Conservation (phyloP, 2,113 vertebrate genomes). For the Lamprotornis superbus region DNA sequence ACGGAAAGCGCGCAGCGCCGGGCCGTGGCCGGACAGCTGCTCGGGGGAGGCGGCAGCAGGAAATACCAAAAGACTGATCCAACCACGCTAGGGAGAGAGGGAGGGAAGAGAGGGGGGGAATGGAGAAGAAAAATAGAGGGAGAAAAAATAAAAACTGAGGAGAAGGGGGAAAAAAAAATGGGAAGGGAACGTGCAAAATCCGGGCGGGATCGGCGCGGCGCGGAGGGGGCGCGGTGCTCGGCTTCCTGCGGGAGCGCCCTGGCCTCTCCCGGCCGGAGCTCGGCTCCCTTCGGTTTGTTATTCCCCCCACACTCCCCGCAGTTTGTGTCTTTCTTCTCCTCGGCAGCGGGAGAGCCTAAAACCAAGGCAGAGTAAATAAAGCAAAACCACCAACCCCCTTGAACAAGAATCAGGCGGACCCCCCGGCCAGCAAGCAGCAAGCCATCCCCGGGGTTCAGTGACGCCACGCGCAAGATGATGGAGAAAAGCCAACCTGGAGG, state of each 20-base stretch:
- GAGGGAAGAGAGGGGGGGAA: neutral
- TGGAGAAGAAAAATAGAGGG: neutral
- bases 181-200: constrained; percentile 24
- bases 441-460: neutral
- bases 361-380: neutral
- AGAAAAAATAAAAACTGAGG: neutral
- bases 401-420: neutral
- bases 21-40: constrained; percentile 47
- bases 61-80: constrained; percentile 67
- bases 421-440: neutral
- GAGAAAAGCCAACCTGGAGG: neutral
- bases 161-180: neutral
- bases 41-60: constrained; percentile 50
- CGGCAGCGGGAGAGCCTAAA: neutral
- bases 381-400: neutral
- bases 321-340: neutral
- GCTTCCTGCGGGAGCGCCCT: neutral
- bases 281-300: neutral
- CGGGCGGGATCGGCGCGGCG: constrained; percentile 18
- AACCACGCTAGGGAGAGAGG: constrained; percentile 39
- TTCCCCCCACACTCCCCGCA: neutral
- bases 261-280: neutral
- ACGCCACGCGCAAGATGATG: neutral
- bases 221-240: neutral
- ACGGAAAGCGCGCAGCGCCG: neutral